Conservation (phyloP, 2,888 invertebrate genomes). For the Spisula subtruncata region DNA sequence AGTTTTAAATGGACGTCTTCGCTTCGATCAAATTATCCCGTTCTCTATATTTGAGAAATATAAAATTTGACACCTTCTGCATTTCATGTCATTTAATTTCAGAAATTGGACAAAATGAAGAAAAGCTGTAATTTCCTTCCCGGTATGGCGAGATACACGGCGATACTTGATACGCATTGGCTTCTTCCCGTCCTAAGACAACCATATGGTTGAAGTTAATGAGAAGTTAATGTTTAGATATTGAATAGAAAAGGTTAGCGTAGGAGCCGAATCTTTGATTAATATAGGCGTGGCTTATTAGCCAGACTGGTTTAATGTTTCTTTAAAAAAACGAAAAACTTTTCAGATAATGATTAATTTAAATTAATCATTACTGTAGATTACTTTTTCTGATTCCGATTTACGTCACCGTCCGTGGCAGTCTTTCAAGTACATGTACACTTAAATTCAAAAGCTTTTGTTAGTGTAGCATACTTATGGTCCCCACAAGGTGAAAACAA, state of each 20-base stretch:
- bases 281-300: constrained; percentile 6
- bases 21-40: constrained; percentile 47
- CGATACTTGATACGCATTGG: constrained; percentile 7
- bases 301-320: neutral
- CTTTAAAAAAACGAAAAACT: neutral
- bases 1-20: constrained; percentile 49
- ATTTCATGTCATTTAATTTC: constrained; percentile 45
- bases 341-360: neutral
- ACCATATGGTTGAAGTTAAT: constrained; percentile 19
- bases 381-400: too few species aligned
- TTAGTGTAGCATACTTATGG: too few species aligned
- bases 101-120: constrained; percentile 49
- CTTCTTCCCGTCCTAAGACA: neutral
- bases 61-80: constrained; percentile 59
- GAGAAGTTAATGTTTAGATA: neutral
- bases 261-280: neutral
- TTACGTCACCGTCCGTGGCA: too few species aligned
- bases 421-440: too few species aligned
- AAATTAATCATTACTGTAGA: too few species aligned
- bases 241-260: neutral
- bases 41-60: constrained; percentile 47
- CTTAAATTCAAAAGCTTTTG: too few species aligned
- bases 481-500: too few species aligned
- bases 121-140: constrained; percentile 47
- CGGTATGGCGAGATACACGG: neutral